Base-by-base conservation (phyloP, 2,797 vertebrate genomes). In the Spheniscus humboldti region DNA sequence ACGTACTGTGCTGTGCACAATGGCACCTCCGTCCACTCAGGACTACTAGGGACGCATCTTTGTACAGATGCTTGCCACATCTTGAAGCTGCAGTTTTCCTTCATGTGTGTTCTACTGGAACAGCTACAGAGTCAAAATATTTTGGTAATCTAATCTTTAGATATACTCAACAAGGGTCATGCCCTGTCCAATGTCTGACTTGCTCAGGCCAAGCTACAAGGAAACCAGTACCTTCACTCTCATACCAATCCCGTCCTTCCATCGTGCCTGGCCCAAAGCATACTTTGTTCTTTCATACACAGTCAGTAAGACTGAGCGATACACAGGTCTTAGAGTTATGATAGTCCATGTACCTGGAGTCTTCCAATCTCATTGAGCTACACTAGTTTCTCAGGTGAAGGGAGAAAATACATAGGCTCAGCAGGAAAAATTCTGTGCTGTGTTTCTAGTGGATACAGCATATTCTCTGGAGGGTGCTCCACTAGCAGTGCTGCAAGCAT, bases 181-280 rank as follows among this genome's bases (percentile, higher is more conserved):
- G 72, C 6, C 12, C 62, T 59, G 52, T 10, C 18, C 31, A 25
- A 10, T 15, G 11, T 77, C 83, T 84, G 41, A 91, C 37, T 84
- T 71, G 56, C 24, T 66, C n/a, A 89, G 48, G 25, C 55, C 7
- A 88, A 35, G 28, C 72, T 59, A 17, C 10, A 86, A 57, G 9
- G 35, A 81, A 80, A 78, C 6, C 0, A 59, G 9, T 43, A 71
- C 17, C 24, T 67, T 53, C 3, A 0, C 41, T 85, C 41, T 75
- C 43, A 67, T 24, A 48, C 8, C 52, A 73, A 13, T 7, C 37
- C 25, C 0, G 0, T 47, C 37, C 28, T 73, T 57, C 15, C 1
- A 2, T 19, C 4, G 3, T 7, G 11, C 24, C 39, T 66, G 39
- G 67, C 67, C 63, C 28, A 76, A 92, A 52, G 24, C 19, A 33